A percentile compares a stretch with the other conserved stretches of the same genome.
phyloP scores from a whole-genome alignment of 2,797 vertebrate genomes.

The Melanotaenia pygmaea region DNA sequence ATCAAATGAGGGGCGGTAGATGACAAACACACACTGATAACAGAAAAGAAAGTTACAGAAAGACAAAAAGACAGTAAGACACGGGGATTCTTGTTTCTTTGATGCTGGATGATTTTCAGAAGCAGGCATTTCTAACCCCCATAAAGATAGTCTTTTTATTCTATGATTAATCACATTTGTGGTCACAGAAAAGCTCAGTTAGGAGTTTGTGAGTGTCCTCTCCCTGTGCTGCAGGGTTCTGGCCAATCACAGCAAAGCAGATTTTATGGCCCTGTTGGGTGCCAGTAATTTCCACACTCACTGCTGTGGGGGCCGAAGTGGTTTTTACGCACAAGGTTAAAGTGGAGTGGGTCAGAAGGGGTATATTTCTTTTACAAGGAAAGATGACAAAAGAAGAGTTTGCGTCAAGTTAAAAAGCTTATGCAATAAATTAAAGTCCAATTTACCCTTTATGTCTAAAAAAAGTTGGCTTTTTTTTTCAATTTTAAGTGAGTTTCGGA shows the following conservation, averaged over 20 bases:
- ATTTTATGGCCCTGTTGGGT: conserved; percentile 51
- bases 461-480: background rate
- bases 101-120: background rate
- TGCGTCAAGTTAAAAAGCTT: background rate
- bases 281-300: conserved; percentile 52
- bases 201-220: conserved; percentile 43
- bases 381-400: background rate
- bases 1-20: conserved; percentile 6
- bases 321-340: conserved; percentile 32
- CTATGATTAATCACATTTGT: background rate
- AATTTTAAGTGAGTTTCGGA: background rate
- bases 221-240: conserved; percentile 41
- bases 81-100: background rate
- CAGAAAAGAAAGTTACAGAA: background rate
- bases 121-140: background rate
- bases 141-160: background rate
- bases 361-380: background rate
- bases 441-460: background rate
- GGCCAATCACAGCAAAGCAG: conserved; percentile 78
- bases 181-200: conserved; percentile 19
- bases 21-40: background rate
- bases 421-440: background rate
- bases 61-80: background rate
- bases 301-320: conserved; percentile 19
- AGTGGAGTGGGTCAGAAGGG: conserved; percentile 29